phyloP scores from a whole-genome alignment of 2,113 vertebrate genomes.

The Hirundichthys speculiger region DNA sequence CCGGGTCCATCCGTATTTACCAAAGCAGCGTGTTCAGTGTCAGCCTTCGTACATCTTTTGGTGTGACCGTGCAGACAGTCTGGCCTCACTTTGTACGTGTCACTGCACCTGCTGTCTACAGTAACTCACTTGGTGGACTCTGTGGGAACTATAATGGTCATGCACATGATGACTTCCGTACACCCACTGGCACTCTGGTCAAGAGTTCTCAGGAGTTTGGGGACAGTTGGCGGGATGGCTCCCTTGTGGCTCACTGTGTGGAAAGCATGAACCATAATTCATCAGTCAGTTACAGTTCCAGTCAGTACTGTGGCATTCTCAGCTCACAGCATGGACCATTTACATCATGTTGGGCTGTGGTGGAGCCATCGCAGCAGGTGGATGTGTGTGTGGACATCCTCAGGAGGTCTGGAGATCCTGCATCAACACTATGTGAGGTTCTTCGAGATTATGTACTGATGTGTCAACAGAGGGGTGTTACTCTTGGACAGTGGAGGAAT shows the following conservation, averaged over 20 bases:
- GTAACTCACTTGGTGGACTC: slow-evolving; percentile 61
- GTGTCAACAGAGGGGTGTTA: slow-evolving; percentile 59
- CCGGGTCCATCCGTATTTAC: slow-evolving; percentile 36
- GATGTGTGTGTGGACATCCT: slow-evolving; percentile 40
- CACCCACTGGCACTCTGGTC: slow-evolving; percentile 47
- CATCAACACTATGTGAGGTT: slow-evolving; percentile 39
- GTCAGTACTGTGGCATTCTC: slow-evolving; percentile 59
- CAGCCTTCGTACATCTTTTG: slow-evolving; percentile 65
- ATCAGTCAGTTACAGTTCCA: slow-evolving; percentile 5
- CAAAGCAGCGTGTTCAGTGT: slow-evolving; percentile 58
- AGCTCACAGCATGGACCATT: slow-evolving; percentile 50
- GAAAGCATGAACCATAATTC: neutral
- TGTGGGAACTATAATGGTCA: slow-evolving; percentile 69
- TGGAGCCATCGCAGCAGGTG: slow-evolving; percentile 6
- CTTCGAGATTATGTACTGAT: slow-evolving; percentile 57
- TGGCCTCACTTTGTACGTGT: slow-evolving; percentile 63
- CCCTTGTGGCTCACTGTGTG: slow-evolving; percentile 44
- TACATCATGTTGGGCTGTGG: slow-evolving; percentile 34
- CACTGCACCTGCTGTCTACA: slow-evolving; percentile 65
- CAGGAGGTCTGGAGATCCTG: slow-evolving; percentile 7
- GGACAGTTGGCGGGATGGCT: slow-evolving; percentile 73
- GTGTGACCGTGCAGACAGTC: slow-evolving; percentile 65
- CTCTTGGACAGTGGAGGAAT: slow-evolving; percentile 67
- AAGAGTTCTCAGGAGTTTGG: slow-evolving; percentile 60
- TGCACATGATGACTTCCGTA: slow-evolving; percentile 57